Percentiles rank a stretch among this genome's conserved stretches.
phyloP scores from a whole-genome alignment of 2,113 vertebrate genomes.

The Picathartes gymnocephalus region DNA sequence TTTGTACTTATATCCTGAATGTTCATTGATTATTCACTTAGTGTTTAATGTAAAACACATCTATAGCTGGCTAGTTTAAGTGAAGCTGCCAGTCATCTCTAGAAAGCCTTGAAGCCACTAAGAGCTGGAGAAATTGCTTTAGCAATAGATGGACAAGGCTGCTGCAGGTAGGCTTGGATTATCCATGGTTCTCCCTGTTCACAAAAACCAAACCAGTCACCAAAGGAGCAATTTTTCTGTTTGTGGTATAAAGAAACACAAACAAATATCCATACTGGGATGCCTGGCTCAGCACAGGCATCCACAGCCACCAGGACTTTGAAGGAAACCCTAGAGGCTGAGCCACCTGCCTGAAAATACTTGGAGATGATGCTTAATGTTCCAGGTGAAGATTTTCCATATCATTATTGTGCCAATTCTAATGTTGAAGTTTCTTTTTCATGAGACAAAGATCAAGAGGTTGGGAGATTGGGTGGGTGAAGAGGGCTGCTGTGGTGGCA shows the following conservation, averaged over 20 bases:
- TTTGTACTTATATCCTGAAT: slow-evolving; percentile 32
- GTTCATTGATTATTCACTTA: slow-evolving; percentile 55
- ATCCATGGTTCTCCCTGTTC: neutral
- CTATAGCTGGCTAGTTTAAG: slow-evolving; percentile 21
- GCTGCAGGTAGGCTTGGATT: neutral
- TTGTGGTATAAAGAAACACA: neutral
- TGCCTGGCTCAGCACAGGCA: neutral
- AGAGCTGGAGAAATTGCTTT: neutral
- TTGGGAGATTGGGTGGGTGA: neutral
- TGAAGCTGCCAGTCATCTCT: slow-evolving; percentile 17
- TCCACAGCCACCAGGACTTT: neutral
- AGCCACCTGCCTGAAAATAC: neutral
- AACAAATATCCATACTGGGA: no score
- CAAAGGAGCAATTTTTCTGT: neutral
- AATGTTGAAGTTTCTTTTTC: neutral
- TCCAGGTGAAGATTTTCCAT: neutral
- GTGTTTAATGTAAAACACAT: slow-evolving; percentile 18
- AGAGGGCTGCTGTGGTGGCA: neutral
- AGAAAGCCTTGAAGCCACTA: neutral
- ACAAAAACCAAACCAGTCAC: neutral
- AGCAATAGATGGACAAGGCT: neutral
- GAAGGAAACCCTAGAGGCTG: neutral
- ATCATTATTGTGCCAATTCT: neutral
- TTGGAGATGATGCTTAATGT: neutral
- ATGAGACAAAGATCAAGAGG: neutral